Conservation (phyloP, 2,797 vertebrate genomes). For the Galaxias olidus region DNA sequence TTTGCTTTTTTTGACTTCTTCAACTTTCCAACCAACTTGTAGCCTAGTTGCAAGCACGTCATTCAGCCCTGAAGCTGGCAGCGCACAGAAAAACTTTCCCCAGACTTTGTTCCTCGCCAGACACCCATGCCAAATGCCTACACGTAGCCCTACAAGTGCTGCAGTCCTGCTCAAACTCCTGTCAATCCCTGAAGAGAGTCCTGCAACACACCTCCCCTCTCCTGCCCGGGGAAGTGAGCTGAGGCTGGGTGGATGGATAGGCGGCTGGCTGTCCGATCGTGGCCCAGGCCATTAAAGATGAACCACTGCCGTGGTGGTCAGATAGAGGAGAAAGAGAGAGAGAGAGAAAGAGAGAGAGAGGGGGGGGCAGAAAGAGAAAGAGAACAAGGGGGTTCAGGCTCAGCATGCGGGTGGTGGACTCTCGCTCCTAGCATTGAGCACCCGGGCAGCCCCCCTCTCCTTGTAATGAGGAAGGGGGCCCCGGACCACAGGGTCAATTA, state of each 20-base stretch:
- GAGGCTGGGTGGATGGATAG: conserved; percentile 52
- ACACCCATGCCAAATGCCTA: too few species aligned
- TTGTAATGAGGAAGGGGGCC: conserved; percentile 76
- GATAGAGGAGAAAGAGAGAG: conserved; percentile 49
- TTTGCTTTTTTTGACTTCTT: conserved; percentile 48
- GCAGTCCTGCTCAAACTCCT: conserved; percentile 61
- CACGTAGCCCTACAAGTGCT: conserved; percentile 48
- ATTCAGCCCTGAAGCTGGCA: too few species aligned
- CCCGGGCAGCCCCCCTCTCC: conserved; percentile 66
- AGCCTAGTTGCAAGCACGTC: too few species aligned
- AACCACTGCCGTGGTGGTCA: conserved; percentile 71
- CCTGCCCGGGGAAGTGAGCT: conserved; percentile 59
- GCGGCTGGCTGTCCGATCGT: conserved; percentile 64
- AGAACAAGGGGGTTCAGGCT: too few species aligned
- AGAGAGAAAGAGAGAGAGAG: conserved; percentile 10
- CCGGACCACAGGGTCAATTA: conserved; percentile 79
- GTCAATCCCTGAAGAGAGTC: conserved; percentile 62
- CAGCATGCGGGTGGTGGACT: background rate
- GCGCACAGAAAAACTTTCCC: conserved; percentile 45
- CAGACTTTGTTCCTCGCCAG: too few species aligned
- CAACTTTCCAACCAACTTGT: conserved; percentile 23
- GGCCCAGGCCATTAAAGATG: conserved; percentile 78
- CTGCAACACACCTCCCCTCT: conserved; percentile 52
- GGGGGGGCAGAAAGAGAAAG: too few species aligned
- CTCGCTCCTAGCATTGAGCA: conserved; percentile 69